These are phyloP conservation scores for Trichomycterus rosablanca DNA, from an alignment of 2,113 vertebrate genomes.

Conservation along the genomic window DNA sequence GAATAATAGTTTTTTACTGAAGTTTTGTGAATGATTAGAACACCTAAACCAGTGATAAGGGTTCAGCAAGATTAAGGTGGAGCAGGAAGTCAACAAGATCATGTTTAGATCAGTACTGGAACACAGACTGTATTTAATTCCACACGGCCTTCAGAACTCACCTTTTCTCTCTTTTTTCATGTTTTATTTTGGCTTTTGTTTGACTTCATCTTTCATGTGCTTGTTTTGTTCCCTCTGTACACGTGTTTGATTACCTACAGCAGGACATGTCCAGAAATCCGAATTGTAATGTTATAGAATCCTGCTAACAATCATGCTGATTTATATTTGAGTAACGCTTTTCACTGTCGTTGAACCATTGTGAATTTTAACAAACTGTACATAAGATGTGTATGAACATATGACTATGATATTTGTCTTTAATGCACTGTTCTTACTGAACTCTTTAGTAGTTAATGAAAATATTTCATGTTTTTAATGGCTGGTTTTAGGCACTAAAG, in stretches of 20 bases:
- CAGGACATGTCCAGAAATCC: neutral
- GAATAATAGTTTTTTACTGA: too few species aligned
- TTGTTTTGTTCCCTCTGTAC: neutral
- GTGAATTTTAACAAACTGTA: constrained; percentile 61
- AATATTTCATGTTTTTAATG: constrained; percentile 83
- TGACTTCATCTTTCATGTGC: constrained; percentile 46
- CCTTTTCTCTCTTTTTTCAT: constrained; percentile 2
- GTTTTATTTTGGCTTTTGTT: too few species aligned
- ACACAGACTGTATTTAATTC: constrained; percentile 14
- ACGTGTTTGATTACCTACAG: neutral
- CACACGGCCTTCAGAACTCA: constrained; percentile 31
- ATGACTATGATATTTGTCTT: constrained; percentile 75
- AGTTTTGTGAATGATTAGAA: too few species aligned
- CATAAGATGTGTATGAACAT: constrained; percentile 50
- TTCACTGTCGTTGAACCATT: constrained; percentile 40
- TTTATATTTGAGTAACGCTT: neutral
- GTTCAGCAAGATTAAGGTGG: neutral
- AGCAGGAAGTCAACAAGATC: too few species aligned
- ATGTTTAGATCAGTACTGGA: neutral
- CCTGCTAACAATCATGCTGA: neutral
- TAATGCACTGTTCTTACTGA: constrained; percentile 88
- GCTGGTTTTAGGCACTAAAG: constrained; percentile 88
- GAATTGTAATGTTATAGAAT: too few species aligned
- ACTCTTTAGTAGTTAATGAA: constrained; percentile 89
- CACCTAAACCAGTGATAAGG: neutral